Base-by-base conservation (phyloP, 2,888 invertebrate species). In the Hybos culiciformis region DNA sequence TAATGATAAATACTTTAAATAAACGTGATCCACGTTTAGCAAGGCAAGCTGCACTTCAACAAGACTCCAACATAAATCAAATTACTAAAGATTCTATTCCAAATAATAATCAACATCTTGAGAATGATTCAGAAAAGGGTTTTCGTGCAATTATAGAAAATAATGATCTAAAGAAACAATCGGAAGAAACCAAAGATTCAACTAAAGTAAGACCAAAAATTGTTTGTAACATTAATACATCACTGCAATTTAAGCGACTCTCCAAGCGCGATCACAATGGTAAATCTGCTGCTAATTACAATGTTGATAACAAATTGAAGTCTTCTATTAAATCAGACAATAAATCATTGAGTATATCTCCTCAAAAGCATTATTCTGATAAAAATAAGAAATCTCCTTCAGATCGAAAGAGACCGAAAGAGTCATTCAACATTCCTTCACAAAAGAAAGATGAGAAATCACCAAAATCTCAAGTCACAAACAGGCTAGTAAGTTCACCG, bases 21-120 rank as follows among this genome's bases (percentile, higher is more conserved):
- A 60, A 54, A 32, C 57, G 68, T 11, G 70, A 70, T 58, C 74
- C 58, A 47, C 69, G 61, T 46, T 63, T 61, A 53, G 66, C 54
- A 48, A 66, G 59, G 31, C 71, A 66, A 39, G 56, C 60, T 45
- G 60, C 60, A 37, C 53, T 57, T n/a, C 55, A 54, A 33, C 56
- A 56, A 41, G 54, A 55, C 48, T 43, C 29, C n/a, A 51, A 21
- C 51, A 7, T 43, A 38, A 37, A 20, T 32, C 46, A 12, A 32
- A 43, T 21, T 9, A n/a, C 12, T n/a, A 29, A n/a, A n/a, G 29
- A 29, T 29, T 12, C n/a, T n/a, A 29, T 29, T 12, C n/a, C 12
- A n/a, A 29, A 29, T 12, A 23, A 18, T 34, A 23, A 31, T 11
- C 42, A 42, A 20, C 42, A 46, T 40, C 26, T 18, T 6, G 36